Evolutionary conservation across 2,888 invertebrate species (phyloP), one percentile per base, ranked within the genome.

Genomic region (Latrodectus hesperus): DNA sequence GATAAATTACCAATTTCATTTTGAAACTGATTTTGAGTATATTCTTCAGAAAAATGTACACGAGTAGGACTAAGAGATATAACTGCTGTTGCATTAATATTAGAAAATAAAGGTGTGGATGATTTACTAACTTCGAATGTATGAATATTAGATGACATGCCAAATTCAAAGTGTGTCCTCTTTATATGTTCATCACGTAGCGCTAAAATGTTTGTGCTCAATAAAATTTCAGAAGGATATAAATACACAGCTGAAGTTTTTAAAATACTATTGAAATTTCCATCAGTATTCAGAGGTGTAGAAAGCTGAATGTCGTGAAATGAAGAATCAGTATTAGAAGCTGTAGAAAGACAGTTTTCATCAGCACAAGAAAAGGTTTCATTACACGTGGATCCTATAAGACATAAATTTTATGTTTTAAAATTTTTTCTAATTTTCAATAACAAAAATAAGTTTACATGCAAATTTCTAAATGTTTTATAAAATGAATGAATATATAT

Each of bases 311-410:
- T 55, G 14, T 53, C 49, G 64, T 64, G 11, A 12, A 72, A 67
- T 16, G 53, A 73, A 67, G 67, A n/a, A 60, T 12, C 12, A 60
- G 12, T 60, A 60, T 12, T 11, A n/a, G 12, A 12, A 60, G 12
- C 60, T 9, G 75, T 11, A 71, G 52, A 77, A 14, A 64, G 10
- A 55, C 86, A 87, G 14, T 82, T 65, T 22, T 81, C 65, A 26
- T 81, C 86, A 65, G 55, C 9, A 26, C 86, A 87, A 11, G 52
- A n/a, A 65, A 84, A 84, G 3, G 86, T 77, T 77, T 87, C 86
- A 82, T 87, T 87, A 64, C 86, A 87, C 5, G 77, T 77, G 72
- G 86, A 87, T 10, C 86, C 86, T 87, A 60, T 17, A 84, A 84
- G 12, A 16, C n/a, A 74, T 60, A 60, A 38, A 38, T 38, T 38